These are phyloP conservation scores for Himantopus leucocephalus DNA, from an alignment of 2,113 vertebrate genomes.

Conservation along the genomic window DNA sequence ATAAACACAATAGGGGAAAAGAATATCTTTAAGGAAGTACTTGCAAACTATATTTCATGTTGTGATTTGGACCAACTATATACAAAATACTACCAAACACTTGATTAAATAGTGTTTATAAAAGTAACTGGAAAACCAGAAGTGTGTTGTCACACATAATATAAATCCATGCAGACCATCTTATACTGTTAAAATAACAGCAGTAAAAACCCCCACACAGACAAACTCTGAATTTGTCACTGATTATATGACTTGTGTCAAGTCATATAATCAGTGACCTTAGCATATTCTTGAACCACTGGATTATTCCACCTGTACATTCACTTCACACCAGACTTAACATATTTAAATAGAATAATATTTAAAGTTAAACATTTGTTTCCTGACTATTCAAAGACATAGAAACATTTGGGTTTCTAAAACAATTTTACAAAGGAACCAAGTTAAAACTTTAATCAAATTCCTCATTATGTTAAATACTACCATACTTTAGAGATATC, in stretches of 20 bases:
- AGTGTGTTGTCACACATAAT: neutral
- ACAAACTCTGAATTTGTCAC: neutral
- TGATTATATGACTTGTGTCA: neutral
- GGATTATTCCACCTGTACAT: neutral
- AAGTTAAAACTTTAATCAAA: neutral
- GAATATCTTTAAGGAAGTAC: neutral
- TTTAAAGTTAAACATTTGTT: neutral
- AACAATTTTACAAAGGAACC: neutral
- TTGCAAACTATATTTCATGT: neutral
- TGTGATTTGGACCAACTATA: conserved; percentile 12
- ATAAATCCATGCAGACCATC: neutral
- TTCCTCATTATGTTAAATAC: neutral
- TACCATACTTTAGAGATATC: neutral
- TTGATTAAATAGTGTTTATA: neutral
- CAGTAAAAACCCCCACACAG: neutral
- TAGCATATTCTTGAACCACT: neutral
- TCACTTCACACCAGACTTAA: neutral
- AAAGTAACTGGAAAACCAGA: conserved; percentile 1
- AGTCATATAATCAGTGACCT: neutral
- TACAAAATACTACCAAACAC: neutral
- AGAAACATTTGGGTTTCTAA: neutral
- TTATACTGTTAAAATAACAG: neutral
- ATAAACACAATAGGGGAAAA: neutral
- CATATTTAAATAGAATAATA: neutral
- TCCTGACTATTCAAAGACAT: neutral